These are phyloP conservation scores for Chironomus tentans DNA, from an alignment of 2,888 invertebrate genomes.

Conservation along the genomic window DNA sequence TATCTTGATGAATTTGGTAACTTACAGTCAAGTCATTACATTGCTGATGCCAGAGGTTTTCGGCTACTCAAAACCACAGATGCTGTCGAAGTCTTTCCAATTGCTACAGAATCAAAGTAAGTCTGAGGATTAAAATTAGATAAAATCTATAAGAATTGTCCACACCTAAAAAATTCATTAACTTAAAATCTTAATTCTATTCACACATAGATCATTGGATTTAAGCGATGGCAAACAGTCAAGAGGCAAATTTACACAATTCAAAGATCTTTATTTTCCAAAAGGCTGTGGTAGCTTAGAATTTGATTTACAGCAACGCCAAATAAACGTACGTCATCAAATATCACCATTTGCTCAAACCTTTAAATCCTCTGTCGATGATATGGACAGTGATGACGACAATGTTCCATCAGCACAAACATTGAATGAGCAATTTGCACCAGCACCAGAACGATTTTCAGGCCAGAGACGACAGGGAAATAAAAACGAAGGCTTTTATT, in stretches of 20 bases:
- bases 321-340: neutral
- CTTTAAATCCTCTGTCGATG: neutral
- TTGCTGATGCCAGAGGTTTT: slow-evolving; percentile 70
- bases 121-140: neutral
- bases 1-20: slow-evolving; percentile 59
- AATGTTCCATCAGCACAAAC: slow-evolving; percentile 14
- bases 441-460: neutral
- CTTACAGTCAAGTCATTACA: slow-evolving; percentile 62
- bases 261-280: slow-evolving; percentile 63
- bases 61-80: slow-evolving; percentile 59
- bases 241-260: slow-evolving; percentile 51
- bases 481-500: slow-evolving; percentile 13
- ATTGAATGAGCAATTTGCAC: slow-evolving; percentile 1
- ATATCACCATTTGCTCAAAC: neutral
- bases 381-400: neutral
- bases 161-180: neutral
- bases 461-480: neutral
- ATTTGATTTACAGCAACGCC: neutral
- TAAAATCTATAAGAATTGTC: slow-evolving; percentile 28
- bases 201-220: slow-evolving; percentile 18
- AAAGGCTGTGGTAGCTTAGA: slow-evolving; percentile 53
- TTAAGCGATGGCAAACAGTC: slow-evolving; percentile 33
- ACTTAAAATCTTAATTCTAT: neutral
- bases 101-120: slow-evolving; percentile 31
- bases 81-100: slow-evolving; percentile 56